Evolutionary conservation across 2,888 invertebrate species (phyloP).

Genomic region (Drosophila kanekoi): DNA sequence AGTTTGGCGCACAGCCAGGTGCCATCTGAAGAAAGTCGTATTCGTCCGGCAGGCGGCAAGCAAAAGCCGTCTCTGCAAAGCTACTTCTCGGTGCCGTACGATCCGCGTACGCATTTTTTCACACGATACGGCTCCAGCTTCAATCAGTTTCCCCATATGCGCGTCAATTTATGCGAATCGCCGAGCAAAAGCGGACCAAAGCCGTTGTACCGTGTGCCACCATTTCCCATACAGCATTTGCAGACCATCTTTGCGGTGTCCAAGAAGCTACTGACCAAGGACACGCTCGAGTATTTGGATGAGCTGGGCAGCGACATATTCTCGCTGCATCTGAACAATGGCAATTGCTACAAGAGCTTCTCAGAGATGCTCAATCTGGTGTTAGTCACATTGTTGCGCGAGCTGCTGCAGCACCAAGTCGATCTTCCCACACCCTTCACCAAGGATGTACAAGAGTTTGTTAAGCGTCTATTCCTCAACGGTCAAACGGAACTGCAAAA

Average conservation of each 20-base stretch:
- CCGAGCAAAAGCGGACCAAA: conserved; percentile 87
- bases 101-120: conserved; percentile 94
- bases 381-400: conserved; percentile 95
- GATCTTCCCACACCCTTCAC: conserved; percentile 96
- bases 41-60: conserved; percentile 60
- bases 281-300: conserved; percentile 92
- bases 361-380: conserved; percentile 97
- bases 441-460: conserved; percentile 96
- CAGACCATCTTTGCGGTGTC: conserved; percentile 92
- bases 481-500: conserved; percentile 97
- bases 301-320: conserved; percentile 93
- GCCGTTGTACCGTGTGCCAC: conserved; percentile 65
- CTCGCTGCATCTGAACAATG: conserved; percentile 89
- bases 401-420: conserved; percentile 95
- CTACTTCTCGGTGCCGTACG: conserved; percentile 90
- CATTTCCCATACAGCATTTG: conserved; percentile 89
- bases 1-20: conserved; percentile 87
- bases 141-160: conserved; percentile 94
- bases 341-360: conserved; percentile 97
- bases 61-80: conserved; percentile 82
- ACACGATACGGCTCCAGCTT: conserved; percentile 97
- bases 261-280: conserved; percentile 94
- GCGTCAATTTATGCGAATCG: conserved; percentile 88
- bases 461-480: conserved; percentile 94
- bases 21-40: conserved; percentile 74